These are phyloP conservation scores for Arothron firmamentum DNA, from an alignment of 2,113 vertebrate species.

Conservation along the genomic window DNA sequence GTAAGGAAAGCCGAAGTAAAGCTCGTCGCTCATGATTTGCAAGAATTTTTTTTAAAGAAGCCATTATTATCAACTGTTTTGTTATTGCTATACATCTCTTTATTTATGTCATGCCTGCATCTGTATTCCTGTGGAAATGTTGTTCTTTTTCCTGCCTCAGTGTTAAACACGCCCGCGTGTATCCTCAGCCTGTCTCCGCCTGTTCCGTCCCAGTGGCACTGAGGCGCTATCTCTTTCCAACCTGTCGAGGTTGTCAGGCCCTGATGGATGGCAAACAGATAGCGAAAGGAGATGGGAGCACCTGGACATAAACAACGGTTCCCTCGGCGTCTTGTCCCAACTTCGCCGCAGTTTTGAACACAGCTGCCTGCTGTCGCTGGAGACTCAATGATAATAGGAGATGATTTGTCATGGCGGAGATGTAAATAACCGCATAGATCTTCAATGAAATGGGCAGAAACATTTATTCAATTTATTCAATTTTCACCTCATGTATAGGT, in stretches of 20 bases:
- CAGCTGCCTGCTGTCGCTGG: not conserved
- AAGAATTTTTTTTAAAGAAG: no score
- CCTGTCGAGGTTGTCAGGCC: conserved; percentile 58
- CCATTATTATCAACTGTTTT: no score
- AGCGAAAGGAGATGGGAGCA: conserved; percentile 22
- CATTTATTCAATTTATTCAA: no score
- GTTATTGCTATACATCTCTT: no score
- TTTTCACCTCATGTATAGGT: no score
- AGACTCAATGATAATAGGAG: not conserved
- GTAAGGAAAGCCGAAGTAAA: no score
- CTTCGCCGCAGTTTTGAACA: conserved; percentile 16
- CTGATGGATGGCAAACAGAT: conserved; percentile 63
- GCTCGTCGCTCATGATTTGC: no score
- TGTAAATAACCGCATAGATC: no score
- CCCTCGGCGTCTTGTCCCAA: conserved; percentile 28
- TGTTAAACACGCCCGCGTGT: not conserved
- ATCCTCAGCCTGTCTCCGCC: conserved; percentile 14
- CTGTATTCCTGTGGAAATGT: not conserved
- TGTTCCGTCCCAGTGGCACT: conserved; percentile 25
- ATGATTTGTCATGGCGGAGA: not conserved
- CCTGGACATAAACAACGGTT: conserved; percentile 47
- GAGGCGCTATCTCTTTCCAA: conserved; percentile 56
- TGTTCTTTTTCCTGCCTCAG: not conserved
- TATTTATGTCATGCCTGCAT: no score
- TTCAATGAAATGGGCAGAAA: no score